Evolutionary conservation across 2,888 invertebrate species (phyloP).

Genomic region (Microplitis manilae): DNA sequence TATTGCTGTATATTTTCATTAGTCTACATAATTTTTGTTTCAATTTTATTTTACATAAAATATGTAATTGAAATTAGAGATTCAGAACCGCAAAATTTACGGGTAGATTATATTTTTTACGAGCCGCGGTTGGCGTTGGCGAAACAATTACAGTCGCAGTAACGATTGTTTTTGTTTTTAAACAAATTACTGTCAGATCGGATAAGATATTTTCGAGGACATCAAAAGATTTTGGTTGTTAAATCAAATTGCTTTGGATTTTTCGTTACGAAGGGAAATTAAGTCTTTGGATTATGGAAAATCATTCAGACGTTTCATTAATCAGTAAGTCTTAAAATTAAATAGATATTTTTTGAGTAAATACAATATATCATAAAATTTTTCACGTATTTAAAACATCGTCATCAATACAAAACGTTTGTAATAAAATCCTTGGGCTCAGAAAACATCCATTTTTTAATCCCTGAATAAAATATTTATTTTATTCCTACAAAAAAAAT

Average conservation of each 20-base stretch:
- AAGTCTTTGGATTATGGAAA: neutral
- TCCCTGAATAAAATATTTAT: neutral
- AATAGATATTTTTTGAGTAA: neutral
- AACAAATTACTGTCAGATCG: slow-evolving; percentile 41
- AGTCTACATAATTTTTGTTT: slow-evolving; percentile 39
- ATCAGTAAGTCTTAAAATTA: neutral
- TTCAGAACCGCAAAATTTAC: neutral
- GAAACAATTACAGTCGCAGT: slow-evolving; percentile 20
- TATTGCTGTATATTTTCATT: slow-evolving; percentile 39
- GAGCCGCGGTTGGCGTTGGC: too few species aligned
- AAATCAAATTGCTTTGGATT: slow-evolving; percentile 28
- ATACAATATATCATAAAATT: neutral
- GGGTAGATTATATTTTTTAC: slow-evolving; percentile 5
- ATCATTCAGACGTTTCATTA: neutral
- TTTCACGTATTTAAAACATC: neutral
- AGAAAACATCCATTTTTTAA: too few species aligned
- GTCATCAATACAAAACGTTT: neutral
- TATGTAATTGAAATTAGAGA: slow-evolving; percentile 34
- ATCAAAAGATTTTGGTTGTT: slow-evolving; percentile 14
- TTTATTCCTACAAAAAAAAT: neutral
- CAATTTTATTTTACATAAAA: slow-evolving; percentile 37
- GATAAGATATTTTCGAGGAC: neutral
- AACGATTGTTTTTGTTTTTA: slow-evolving; percentile 54
- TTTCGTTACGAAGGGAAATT: neutral
- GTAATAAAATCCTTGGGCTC: neutral